Conservation (phyloP, 2,797 vertebrate genomes). For the Gallirallus australis region DNA sequence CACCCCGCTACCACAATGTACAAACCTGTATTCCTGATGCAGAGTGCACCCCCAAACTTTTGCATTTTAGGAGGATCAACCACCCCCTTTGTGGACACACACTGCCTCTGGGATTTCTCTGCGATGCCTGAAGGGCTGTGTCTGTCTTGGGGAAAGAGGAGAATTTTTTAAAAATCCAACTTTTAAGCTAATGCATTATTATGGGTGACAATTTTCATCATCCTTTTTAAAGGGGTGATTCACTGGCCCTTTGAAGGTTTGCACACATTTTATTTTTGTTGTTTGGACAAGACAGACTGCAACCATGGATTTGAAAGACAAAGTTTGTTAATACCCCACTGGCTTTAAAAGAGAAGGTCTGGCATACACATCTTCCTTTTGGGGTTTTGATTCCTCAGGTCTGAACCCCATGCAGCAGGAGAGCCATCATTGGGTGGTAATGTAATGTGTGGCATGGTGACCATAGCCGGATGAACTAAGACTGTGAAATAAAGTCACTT, state of each 20-base stretch:
- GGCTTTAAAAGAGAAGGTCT: not conserved
- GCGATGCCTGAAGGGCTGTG: not conserved
- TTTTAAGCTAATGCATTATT: not conserved
- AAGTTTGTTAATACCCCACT: not conserved
- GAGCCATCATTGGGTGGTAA: not conserved
- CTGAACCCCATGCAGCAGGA: not conserved
- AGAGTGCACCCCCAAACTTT: not conserved
- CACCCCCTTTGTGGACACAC: not conserved
- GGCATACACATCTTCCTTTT: not conserved
- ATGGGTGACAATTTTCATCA: not conserved
- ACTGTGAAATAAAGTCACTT: not conserved
- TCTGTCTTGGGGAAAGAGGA: not conserved
- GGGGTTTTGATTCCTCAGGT: not conserved
- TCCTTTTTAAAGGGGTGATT: not conserved
- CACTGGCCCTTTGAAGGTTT: not conserved
- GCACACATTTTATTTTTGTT: not conserved
- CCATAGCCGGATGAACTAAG: not conserved
- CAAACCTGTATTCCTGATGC: not conserved
- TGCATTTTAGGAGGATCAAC: not conserved
- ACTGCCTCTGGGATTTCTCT: not conserved
- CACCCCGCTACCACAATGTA: not conserved
- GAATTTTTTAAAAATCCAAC: not conserved
- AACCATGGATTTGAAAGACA: not conserved
- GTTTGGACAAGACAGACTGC: not conserved
- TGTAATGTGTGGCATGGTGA: rapidly evolving